Base-by-base conservation (phyloP, 2,113 vertebrate species). In the Gavialis gangeticus region DNA sequence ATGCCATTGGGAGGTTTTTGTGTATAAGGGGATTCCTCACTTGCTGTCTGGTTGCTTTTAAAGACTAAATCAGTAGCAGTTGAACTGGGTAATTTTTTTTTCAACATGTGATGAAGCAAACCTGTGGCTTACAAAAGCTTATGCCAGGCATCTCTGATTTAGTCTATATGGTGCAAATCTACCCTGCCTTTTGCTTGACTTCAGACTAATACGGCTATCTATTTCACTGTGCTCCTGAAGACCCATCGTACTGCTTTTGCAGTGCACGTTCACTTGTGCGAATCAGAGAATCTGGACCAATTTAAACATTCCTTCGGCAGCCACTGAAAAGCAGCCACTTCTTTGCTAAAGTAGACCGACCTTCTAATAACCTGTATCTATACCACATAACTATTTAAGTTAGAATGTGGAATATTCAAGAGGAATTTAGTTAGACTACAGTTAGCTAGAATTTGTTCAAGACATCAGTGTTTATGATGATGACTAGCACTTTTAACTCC, bases 361-460 rank as follows among this genome's bases (percentile, higher is more conserved):
- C 2, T 14, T 79, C 87, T 84, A 89, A 24, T 28, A 60, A 27
- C 57, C 90, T 55, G 67, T 22, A 87, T 78, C 34, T 75, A 64
- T 59, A 30, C 54, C 76, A 1, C 3, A 1, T 12, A 17, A 24
- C 1, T 0, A 54, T 93, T 96, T 82, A 84, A 90, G 88, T 56
- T 55, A 63, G 78, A 15, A 46, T 89, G 71, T 0, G 2, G 76
- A 87, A n/a, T 64, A 76, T 37, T 57, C 60, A 63, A 88, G 79
- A 85, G 67, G 67, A 21, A 79, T 94, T 89, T 89, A 87, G 82
- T 76, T 90, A 85, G 84, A 81, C 76, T 91, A 62, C 25, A 94
- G 95, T 96, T 94, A 92, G 88, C 84, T 87, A 56, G 88, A 88
- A 81, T 94, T 95, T 91, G 82, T 81, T 91, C 79, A 94, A 88